Conservation (phyloP, 2,797 vertebrate genomes). For the Tachyglossus aculeatus region DNA sequence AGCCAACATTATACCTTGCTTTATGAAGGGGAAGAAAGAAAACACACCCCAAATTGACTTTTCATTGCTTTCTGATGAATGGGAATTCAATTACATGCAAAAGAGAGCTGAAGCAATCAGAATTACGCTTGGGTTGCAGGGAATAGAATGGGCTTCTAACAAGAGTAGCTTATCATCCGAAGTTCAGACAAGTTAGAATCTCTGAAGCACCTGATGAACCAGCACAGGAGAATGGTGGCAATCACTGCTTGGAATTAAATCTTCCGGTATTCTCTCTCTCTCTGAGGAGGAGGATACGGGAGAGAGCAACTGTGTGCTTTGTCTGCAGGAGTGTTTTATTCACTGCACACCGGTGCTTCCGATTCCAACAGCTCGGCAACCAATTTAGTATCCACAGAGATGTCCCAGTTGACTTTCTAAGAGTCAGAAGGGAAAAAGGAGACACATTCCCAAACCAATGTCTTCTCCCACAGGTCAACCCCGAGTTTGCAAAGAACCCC, state of each 20-base stretch:
- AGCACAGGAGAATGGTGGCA: slow-evolving; percentile 28
- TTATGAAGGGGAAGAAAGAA: slow-evolving; percentile 50
- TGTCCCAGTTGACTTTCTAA: too few species aligned
- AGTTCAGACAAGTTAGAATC: slow-evolving; percentile 62
- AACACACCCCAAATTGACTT: slow-evolving; percentile 64
- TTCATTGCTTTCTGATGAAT: slow-evolving; percentile 67
- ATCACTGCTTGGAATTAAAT: slow-evolving; percentile 23
- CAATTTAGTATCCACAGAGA: too few species aligned
- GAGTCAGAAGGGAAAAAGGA: too few species aligned
- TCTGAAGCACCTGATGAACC: slow-evolving; percentile 48
- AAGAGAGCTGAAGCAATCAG: slow-evolving; percentile 58
- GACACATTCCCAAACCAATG: too few species aligned
- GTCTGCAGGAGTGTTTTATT: too few species aligned
- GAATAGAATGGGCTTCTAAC: slow-evolving; percentile 63
- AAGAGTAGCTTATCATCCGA: slow-evolving; percentile 70
- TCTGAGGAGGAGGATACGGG: too few species aligned
- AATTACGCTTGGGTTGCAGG: slow-evolving; percentile 55
- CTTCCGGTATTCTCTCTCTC: neutral
- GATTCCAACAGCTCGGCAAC: too few species aligned
- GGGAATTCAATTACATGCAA: slow-evolving; percentile 71
- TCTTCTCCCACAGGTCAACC: too few species aligned
- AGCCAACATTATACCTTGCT: slow-evolving; percentile 51
- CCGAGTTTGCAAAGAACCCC: too few species aligned
- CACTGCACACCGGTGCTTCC: too few species aligned
- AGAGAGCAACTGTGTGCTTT: too few species aligned